Base-by-base conservation (phyloP, 2,888 invertebrate species). In the Hypolimnas misippus region DNA sequence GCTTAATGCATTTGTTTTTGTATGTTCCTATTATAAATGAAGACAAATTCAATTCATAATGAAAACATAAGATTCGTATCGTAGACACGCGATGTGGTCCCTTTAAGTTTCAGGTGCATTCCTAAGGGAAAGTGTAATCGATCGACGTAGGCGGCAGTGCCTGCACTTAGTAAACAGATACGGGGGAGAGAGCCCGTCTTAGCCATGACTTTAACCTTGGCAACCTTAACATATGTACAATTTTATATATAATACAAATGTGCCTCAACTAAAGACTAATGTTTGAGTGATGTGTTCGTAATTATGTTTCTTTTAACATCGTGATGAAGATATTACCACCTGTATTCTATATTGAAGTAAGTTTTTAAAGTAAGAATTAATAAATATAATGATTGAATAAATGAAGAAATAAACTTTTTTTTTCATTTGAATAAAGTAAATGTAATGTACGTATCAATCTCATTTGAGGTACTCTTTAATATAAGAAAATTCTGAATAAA, bases 141-240 rank as follows among this genome's bases (percentile, higher is more conserved):
- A 87, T 89, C 87, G 85, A 83, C 84, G 82, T 71, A 71, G 49
- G 76, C 76, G 73, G 69, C 74, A 71, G 73, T 73, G 73, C 76
- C 81, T 86, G 88, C 89, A 88, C 83, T 87, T 81, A 77, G 80
- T 83, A 84, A 86, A 86, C 79, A 81, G 84, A 79, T 76, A 73
- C 78, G 56, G 49, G 75, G 71, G 81, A 78, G 81, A 80, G 81
- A 77, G 79, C 79, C 75, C 84, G 87, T 76, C 80, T 83, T 76
- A 73, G 73, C 72, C 73, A 73, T 62, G 62, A 54, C 57, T 62
- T 51, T 63, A 60, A 66, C 63, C 57, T 63, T 63, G 46, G 42
- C 17, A 8, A 52, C 44, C 44, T 46, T 6, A 19, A 10, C 44
- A 44, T 14, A 35, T 14, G 21, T 35, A n/a, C 8, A 14, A 16